Evolutionary conservation across 92 coral and sea anemone genomes (phyloP), one percentile per base, ranked within the genome.

Genomic region (Pocillopora meandrina): DNA sequence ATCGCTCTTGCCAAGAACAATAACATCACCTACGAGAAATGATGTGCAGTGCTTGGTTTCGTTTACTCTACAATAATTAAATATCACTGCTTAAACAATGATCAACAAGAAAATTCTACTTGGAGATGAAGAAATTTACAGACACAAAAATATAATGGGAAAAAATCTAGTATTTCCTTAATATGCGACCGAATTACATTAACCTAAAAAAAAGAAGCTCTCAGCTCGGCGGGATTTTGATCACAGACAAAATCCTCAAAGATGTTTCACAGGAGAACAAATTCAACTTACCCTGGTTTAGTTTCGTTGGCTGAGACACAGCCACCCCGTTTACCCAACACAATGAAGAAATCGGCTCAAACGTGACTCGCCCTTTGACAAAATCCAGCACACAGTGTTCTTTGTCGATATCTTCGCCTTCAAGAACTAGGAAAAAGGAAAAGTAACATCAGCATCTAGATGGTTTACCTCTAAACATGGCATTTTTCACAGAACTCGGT

Each of bases 1-100:
- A 66, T 94, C 92, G 82, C 66, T 91, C 87, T 96, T 86, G n/a
- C 98, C 98, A 58, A 96, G 96, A 76, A 96, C 94, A 58, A 96
- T 82, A 3, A 96, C 97, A 61, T 96, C 98, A 26, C 98, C 98
- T 96, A 82, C 60, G 35, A 65, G 55, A 14, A 75, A 69, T 13
- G 2, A 56, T 36, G 7, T 58, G 57, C 55, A 47, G 13, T 1
- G 26, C 2, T 26, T 19, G 34, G 65, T 11, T 16, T n/a, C 77
- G 3, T 42, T 26, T 26, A 26, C 31, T 26, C 31, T 26, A 26
- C 31, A 26, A 26, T 26, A 26, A 26, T 26, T 42, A 2, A 3
- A 42, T 42, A 42, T 42, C 8, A 42, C 52, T 7, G 52, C 0
- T 2, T 42, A 42, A 42, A 42, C 52, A 42, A 42, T 42, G 52